Conservation (phyloP, 2,888 invertebrate species). For the Pedicia rivosa region DNA sequence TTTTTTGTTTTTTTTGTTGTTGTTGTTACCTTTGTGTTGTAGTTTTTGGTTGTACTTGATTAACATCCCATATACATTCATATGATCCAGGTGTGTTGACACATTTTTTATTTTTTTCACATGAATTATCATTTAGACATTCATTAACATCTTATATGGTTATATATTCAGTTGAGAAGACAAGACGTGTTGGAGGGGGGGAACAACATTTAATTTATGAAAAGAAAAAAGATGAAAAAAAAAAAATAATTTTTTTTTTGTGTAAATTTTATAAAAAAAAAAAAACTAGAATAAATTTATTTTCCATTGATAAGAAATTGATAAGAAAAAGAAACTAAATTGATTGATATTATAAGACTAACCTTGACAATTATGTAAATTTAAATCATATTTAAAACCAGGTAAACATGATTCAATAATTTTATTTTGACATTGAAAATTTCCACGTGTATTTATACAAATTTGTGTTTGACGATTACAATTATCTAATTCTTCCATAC, state of each 20-base stretch:
- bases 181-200: neutral
- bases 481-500: constrained; percentile 42
- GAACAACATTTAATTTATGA: too few species aligned
- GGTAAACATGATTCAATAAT: constrained; percentile 43
- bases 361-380: constrained; percentile 42
- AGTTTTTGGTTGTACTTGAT: too few species aligned
- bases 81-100: constrained; percentile 62
- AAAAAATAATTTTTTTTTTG: too few species aligned
- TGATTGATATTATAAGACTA: constrained; percentile 10
- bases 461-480: constrained; percentile 48
- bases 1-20: too few species aligned
- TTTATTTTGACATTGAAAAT: constrained; percentile 51
- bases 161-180: too few species aligned
- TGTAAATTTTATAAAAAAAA: too few species aligned
- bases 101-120: constrained; percentile 44
- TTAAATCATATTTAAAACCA: constrained; percentile 42
- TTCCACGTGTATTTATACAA: constrained; percentile 55
- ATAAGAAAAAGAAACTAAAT: neutral
- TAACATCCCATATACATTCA: constrained; percentile 42
- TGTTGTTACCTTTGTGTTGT: too few species aligned
- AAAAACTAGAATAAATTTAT: too few species aligned
- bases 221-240: too few species aligned
- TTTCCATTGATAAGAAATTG: too few species aligned
- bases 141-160: constrained; percentile 72
- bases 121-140: constrained; percentile 42